Base-by-base conservation (phyloP, 2,113 vertebrate species). In the Agelaius tricolor region DNA sequence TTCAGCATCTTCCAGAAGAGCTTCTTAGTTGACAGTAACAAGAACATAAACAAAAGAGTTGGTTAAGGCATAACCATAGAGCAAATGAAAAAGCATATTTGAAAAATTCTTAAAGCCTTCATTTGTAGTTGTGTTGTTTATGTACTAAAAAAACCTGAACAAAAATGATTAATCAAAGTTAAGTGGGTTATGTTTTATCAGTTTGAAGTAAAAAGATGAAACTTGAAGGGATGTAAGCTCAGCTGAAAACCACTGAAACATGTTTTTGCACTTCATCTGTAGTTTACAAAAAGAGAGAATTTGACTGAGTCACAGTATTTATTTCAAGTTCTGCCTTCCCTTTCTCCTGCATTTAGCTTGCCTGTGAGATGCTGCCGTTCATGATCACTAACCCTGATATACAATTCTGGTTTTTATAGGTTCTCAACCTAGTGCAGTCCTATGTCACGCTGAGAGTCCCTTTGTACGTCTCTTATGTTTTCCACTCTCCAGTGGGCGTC, bases 341-440 rank as follows among this genome's bases (percentile, higher is more conserved):
- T 87, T 91, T 61, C 43, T 43, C 54, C 46, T 57, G 10, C n/a
- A 41, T 57, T 84, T 0, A 0, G 35, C 54, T 83, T 86, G 37
- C 46, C 39, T 61, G 9, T 37, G 15, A 2, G 1, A 22, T 46
- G 27, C 71, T 71, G 22, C 47, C 9, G 6, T 61, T 95, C 59
- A 14, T 8, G 24, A 30, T 47, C 41, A 8, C 37, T 44, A 51
- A 62, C 39, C 23, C 47, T 59, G 71, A 37, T 8, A 31, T 1
- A 15, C n/a, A 30, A 21, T 61, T 84, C 89, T 52, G 19, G 2
- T 41, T 58, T 91, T 84, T 79, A 10, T 91, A 99, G 99, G 99
- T 99, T 89, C 98, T 99, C 81, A 99, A 99, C 96, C 97, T 99
- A 16, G 99, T 99, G 24, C 99, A 99, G 97, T 99, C 99, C 33